Percentiles rank a stretch among this genome's conserved stretches.
Evolutionary conservation across 2,113 vertebrate genomes (phyloP).

Genomic region (Xiphophorus hellerii): DNA sequence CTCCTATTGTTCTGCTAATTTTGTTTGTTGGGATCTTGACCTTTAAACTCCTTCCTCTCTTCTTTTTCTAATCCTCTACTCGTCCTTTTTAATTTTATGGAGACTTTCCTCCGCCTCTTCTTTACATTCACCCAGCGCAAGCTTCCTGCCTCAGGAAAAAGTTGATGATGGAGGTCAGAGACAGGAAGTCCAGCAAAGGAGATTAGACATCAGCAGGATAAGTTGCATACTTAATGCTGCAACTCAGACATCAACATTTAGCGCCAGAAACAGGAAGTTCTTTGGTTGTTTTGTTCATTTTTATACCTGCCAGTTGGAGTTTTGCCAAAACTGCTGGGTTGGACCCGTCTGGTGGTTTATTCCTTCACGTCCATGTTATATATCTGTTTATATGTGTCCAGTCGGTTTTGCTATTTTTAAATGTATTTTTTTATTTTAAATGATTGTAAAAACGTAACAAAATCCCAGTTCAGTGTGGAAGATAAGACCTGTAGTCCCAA

Average conservation of each 20-base stretch:
- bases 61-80: constrained; percentile 18
- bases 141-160: constrained; percentile 53
- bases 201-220: background rate
- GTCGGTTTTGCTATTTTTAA: background rate
- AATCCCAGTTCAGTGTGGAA: no score
- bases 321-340: background rate
- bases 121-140: background rate
- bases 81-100: background rate
- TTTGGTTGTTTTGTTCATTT: background rate
- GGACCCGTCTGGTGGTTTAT: background rate
- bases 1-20: constrained; percentile 19
- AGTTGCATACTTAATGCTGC: background rate
- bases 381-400: background rate
- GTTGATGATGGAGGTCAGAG: constrained; percentile 32
- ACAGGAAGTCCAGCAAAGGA: constrained; percentile 34
- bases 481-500: no score
- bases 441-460: no score
- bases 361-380: background rate
- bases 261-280: background rate
- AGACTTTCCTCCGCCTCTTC: constrained; percentile 3
- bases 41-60: constrained; percentile 8
- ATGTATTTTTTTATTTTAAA: no score
- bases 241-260: background rate
- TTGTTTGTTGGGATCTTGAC: constrained; percentile 36
- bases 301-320: background rate